Evolutionary conservation across 2,888 invertebrate genomes (phyloP).

Genomic region (Rhagophthalmus giganteus): DNA sequence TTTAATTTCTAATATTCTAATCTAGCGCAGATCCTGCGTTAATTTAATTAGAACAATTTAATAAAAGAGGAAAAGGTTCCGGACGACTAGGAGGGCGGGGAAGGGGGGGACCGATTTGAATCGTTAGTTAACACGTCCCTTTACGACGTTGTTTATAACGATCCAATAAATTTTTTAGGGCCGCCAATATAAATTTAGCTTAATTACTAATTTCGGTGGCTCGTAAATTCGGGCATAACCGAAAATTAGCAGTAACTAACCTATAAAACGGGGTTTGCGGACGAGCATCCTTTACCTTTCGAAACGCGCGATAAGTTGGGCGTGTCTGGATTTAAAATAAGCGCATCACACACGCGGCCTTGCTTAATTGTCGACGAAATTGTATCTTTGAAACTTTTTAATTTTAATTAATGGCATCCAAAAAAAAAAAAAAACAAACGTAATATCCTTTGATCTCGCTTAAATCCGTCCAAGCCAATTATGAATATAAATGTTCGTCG

Average conservation of each 20-base stretch:
- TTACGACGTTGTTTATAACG: slow-evolving; percentile 4
- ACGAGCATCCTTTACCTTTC: too few relatives aligned
- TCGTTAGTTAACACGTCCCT: neutral
- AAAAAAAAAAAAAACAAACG: too few relatives aligned
- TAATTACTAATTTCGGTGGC: slow-evolving; percentile 16
- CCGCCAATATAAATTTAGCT: slow-evolving; percentile 3
- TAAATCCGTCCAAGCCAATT: neutral
- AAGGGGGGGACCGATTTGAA: neutral
- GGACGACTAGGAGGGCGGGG: neutral
- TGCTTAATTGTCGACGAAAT: too few relatives aligned
- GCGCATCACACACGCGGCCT: too few relatives aligned
- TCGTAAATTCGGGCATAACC: slow-evolving; percentile 9
- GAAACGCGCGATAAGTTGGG: too few relatives aligned
- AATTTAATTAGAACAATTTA: too few relatives aligned
- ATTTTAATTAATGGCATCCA: neutral
- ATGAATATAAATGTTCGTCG: neutral
- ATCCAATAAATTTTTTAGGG: slow-evolving; percentile 9
- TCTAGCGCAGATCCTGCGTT: too few relatives aligned
- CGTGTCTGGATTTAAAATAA: too few relatives aligned
- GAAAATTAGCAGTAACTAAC: slow-evolving; percentile 19
- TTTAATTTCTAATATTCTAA: too few relatives aligned
- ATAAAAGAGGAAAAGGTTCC: too few relatives aligned
- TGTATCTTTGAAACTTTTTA: too few relatives aligned
- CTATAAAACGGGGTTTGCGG: slow-evolving; percentile 12
- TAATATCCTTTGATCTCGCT: neutral